phyloP scores from a whole-genome alignment of 2,113 vertebrate genomes.

The Axis porcinus region DNA sequence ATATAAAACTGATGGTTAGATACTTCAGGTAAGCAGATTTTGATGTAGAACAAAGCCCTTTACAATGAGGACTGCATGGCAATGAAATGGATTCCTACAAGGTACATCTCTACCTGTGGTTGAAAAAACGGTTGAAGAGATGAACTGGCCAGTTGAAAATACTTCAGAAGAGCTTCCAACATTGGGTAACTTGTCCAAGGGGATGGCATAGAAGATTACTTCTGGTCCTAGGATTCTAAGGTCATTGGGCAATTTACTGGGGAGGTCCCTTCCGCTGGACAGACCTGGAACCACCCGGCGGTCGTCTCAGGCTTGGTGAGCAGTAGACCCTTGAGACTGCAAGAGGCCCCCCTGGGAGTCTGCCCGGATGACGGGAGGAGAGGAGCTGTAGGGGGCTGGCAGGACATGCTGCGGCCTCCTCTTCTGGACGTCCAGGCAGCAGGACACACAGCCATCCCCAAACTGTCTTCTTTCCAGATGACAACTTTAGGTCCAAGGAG shows the following conservation, averaged over 20 bases:
- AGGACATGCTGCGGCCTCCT: background rate
- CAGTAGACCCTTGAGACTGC: background rate
- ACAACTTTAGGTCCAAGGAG: background rate
- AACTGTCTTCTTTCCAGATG: background rate
- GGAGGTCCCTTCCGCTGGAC: background rate
- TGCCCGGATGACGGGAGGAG: background rate
- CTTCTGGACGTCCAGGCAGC: background rate
- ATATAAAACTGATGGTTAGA: background rate
- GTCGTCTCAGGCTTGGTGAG: background rate
- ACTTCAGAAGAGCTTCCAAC: background rate
- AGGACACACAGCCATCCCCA: background rate
- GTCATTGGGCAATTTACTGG: background rate
- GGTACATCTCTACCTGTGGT: background rate
- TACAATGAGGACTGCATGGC: background rate
- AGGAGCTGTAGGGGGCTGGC: background rate
- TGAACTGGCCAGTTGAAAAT: background rate
- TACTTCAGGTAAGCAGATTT: background rate
- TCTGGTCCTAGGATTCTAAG: background rate
- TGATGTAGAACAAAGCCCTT: background rate
- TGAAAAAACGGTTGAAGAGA: background rate
- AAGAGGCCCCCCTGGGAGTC: background rate
- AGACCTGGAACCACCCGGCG: fast-evolving
- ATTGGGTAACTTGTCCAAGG: background rate
- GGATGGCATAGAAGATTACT: background rate
- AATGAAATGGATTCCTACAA: background rate